phyloP scores from a whole-genome alignment of 2,797 vertebrate species.

The Rhinophrynus dorsalis region DNA sequence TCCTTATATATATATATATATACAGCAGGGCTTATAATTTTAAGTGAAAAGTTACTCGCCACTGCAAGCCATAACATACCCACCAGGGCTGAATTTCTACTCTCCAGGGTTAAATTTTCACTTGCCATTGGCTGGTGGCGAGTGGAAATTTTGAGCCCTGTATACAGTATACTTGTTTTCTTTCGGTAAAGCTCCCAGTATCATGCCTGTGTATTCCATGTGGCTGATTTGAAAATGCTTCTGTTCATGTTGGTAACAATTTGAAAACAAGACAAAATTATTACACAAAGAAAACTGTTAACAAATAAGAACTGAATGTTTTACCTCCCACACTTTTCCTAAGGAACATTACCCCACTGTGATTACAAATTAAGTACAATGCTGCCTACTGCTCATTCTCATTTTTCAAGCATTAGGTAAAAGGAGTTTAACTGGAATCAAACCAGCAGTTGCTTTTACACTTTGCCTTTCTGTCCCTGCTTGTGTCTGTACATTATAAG shows the following conservation, averaged over 20 bases:
- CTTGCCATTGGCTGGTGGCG: too few relatives aligned
- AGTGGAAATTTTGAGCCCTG: too few relatives aligned
- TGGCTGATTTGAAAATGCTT: constrained; percentile 3
- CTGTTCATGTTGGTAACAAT: neutral
- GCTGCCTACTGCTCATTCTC: constrained; percentile 4
- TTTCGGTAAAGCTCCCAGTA: too few relatives aligned
- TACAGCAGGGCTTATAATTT: too few relatives aligned
- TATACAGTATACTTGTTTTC: too few relatives aligned
- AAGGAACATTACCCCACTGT: constrained; percentile 18
- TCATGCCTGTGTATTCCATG: too few relatives aligned
- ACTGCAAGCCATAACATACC: too few relatives aligned
- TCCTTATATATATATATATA: too few relatives aligned
- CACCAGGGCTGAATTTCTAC: too few relatives aligned
- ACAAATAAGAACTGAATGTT: constrained; percentile 26
- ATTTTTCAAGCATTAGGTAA: constrained; percentile 21
- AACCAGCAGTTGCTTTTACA: neutral
- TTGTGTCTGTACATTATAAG: neutral
- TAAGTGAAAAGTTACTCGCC: too few relatives aligned
- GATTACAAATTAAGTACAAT: constrained; percentile 26
- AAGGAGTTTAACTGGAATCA: constrained; percentile 32
- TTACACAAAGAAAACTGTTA: constrained; percentile 12
- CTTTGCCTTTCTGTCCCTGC: neutral
- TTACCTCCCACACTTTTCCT: constrained; percentile 16
- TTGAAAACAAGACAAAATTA: too few relatives aligned
- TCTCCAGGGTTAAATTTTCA: too few relatives aligned